Evolutionary conservation across 2,888 invertebrate species (phyloP).

Genomic region (Phoronis australis): DNA sequence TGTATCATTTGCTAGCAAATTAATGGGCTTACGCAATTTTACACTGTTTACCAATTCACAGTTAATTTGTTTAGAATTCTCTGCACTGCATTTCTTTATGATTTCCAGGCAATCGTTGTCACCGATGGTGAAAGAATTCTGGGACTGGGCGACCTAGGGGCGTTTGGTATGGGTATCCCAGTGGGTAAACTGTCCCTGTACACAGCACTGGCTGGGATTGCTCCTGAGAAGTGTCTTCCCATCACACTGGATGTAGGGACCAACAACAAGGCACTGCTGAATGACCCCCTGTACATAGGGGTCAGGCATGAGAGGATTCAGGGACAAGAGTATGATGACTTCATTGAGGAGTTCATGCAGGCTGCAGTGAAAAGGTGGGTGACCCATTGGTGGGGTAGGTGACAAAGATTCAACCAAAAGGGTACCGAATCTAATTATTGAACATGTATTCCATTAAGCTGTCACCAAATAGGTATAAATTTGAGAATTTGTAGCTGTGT

Average conservation of each 20-base stretch:
- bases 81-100: not conserved
- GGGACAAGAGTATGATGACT: conserved; percentile 82
- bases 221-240: conserved; percentile 90
- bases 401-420: no score
- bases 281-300: conserved; percentile 94
- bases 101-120: conserved; percentile 63
- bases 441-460: no score
- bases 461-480: no score
- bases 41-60: not conserved
- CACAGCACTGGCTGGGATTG: conserved; percentile 92
- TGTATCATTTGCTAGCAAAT: no score
- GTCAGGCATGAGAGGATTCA: conserved; percentile 76
- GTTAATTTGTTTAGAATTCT: not conserved
- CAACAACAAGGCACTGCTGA: conserved; percentile 74
- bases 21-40: not conserved
- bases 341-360: conserved; percentile 95
- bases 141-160: conserved; percentile 92
- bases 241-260: conserved; percentile 91
- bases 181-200: conserved; percentile 93
- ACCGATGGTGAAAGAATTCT: conserved; percentile 97
- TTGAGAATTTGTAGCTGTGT: no score
- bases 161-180: conserved; percentile 97
- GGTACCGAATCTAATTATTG: no score
- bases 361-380: conserved; percentile 66
- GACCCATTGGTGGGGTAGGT: no score